Conservation (phyloP, 2,888 invertebrate species). For the Gnatocerus cornutus region DNA sequence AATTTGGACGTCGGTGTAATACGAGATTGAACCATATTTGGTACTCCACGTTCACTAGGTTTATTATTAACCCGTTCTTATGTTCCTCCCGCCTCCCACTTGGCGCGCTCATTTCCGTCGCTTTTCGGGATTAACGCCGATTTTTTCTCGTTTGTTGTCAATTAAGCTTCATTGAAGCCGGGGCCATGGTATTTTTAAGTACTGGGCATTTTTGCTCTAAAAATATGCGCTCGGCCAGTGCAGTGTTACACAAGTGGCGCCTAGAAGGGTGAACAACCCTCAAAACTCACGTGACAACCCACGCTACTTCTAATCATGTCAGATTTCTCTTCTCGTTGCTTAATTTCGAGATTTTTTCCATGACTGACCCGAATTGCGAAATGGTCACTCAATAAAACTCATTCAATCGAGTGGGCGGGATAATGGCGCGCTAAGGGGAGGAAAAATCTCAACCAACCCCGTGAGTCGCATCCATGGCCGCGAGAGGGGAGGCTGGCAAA, state of each 20-base stretch:
- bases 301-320: conserved; percentile 43
- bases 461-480: conserved; percentile 8
- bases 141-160: conserved; percentile 40
- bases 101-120: conserved; percentile 43
- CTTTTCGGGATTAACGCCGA: conserved; percentile 42
- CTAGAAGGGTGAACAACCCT: conserved; percentile 10
- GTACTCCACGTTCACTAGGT: conserved; percentile 71
- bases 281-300: conserved; percentile 11
- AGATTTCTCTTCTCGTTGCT: conserved; percentile 44
- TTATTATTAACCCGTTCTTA: conserved; percentile 71
- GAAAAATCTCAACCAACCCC: neutral
- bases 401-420: neutral
- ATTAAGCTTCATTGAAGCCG: conserved; percentile 26
- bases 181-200: neutral
- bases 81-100: conserved; percentile 59
- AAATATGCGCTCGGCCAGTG: conserved; percentile 23
- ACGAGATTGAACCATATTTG: conserved; percentile 81
- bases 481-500: conserved; percentile 17
- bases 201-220: conserved; percentile 37
- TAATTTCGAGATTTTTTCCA: conserved; percentile 31
- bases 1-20: conserved; percentile 79
- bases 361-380: conserved; percentile 35
- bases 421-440: neutral
- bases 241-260: no score
- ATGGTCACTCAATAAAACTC: neutral